Percentiles rank a stretch among this genome's conserved stretches.
These are phyloP conservation scores for Tadarida brasiliensis DNA, from an alignment of 2,797 vertebrate species.

Conservation along the genomic window DNA sequence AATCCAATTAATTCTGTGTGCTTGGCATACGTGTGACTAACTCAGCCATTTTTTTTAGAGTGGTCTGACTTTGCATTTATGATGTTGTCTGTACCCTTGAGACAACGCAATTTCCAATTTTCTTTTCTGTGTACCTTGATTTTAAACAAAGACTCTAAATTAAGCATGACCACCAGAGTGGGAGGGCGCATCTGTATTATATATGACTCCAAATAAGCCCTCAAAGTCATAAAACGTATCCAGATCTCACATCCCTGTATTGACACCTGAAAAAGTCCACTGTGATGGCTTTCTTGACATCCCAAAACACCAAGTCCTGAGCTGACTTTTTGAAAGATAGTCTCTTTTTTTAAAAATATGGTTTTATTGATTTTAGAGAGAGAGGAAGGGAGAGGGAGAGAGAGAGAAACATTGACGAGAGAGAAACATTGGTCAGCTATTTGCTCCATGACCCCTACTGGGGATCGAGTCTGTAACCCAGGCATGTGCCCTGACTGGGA, in stretches of 20 bases:
- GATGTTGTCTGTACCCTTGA: not conserved
- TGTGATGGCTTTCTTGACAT: not conserved
- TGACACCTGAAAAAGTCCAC: not conserved
- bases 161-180: not conserved
- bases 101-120: slow-evolving; percentile 11
- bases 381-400: not conserved
- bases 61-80: not conserved
- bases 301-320: not conserved
- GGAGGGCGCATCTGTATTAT: not conserved
- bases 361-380: not conserved
- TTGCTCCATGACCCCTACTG: not conserved
- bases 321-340: not conserved
- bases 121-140: not conserved
- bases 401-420: not conserved
- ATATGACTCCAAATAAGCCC: not conserved
- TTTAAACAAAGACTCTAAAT: not conserved
- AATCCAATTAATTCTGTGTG: slow-evolving; percentile 66
- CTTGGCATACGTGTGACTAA: slow-evolving; percentile 5
- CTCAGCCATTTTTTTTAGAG: not conserved
- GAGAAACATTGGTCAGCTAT: not conserved
- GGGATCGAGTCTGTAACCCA: not conserved
- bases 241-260: not conserved
- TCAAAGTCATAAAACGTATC: not conserved
- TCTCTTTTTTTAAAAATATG: not conserved
- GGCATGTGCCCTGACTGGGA: not conserved